Percentiles rank a stretch among this genome's conserved stretches.
Evolutionary conservation across 2,888 invertebrate genomes (phyloP).

Genomic region (Synanthedon tipuliformis): DNA sequence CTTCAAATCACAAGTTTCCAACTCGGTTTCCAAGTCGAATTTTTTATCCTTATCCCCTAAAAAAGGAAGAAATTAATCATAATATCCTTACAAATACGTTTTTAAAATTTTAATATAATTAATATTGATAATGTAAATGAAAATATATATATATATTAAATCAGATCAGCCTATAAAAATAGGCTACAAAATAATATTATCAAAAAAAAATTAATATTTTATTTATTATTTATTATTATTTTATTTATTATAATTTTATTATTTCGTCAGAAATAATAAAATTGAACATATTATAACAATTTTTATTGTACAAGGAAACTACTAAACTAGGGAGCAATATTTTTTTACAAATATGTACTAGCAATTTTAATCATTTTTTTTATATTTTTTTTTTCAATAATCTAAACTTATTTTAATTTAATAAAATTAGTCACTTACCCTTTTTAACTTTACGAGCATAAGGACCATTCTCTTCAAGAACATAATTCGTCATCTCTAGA

Average conservation of each 20-base stretch:
- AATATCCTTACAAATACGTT: not conserved
- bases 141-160: too few relatives aligned
- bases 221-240: too few relatives aligned
- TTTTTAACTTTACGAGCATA: slow-evolving; percentile 75
- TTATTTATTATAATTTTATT: too few relatives aligned
- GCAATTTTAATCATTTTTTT: too few relatives aligned
- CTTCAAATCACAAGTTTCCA: slow-evolving; percentile 73
- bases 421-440: slow-evolving; percentile 31
- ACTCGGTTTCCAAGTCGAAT: slow-evolving; percentile 70
- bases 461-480: slow-evolving; percentile 63
- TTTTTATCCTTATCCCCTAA: slow-evolving; percentile 57
- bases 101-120: not conserved
- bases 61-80: slow-evolving; percentile 1
- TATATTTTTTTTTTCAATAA: not conserved
- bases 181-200: too few relatives aligned
- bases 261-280: too few relatives aligned
- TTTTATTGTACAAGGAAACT: not conserved
- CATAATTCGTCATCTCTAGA: slow-evolving; percentile 70
- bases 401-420: not conserved
- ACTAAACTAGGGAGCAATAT: not conserved
- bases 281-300: too few relatives aligned
- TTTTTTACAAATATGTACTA: not conserved
- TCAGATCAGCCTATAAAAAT: too few relatives aligned
- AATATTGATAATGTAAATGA: too few relatives aligned
- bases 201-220: too few relatives aligned